Percentiles rank a stretch among this genome's conserved stretches.
Conservation (phyloP, 2,888 invertebrate genomes). For the Acanthosepion pharaonis region DNA sequence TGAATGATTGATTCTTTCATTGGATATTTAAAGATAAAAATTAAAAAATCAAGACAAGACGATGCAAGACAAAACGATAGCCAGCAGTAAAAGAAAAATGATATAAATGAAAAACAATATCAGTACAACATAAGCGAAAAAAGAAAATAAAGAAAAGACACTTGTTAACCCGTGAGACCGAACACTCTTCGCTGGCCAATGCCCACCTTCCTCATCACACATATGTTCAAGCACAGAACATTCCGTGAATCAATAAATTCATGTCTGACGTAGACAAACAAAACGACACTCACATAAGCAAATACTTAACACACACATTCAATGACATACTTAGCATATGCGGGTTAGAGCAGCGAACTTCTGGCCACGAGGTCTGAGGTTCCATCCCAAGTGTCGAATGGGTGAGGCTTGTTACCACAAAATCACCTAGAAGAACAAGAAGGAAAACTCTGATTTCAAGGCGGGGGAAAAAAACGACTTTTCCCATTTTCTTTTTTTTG, state of each 20-base stretch:
- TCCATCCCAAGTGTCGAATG: slow-evolving; percentile 12
- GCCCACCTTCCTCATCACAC: background rate
- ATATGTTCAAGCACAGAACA: background rate
- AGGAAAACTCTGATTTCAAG: slow-evolving; percentile 33
- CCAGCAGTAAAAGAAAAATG: background rate
- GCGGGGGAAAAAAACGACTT: background rate
- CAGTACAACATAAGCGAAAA: background rate
- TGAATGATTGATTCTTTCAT: too few species aligned
- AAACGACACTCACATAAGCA: background rate
- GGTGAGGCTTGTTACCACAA: slow-evolving; percentile 12
- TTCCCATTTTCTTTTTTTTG: background rate
- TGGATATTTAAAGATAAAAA: background rate
- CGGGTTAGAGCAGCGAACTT: slow-evolving; percentile 11
- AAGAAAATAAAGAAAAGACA: background rate
- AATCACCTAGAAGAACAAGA: slow-evolving; percentile 13
- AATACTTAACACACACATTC: slow-evolving; percentile 18
- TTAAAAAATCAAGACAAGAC: background rate
- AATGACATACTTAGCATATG: background rate
- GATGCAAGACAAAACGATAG: background rate
- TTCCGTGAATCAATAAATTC: background rate
- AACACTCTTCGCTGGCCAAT: background rate
- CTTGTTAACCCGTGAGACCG: background rate
- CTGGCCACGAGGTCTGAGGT: slow-evolving; percentile 12
- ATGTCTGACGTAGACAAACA: background rate
- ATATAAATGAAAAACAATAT: background rate